phyloP scores from a whole-genome alignment of 2,113 vertebrate species.

The Oryzias javanicus region DNA sequence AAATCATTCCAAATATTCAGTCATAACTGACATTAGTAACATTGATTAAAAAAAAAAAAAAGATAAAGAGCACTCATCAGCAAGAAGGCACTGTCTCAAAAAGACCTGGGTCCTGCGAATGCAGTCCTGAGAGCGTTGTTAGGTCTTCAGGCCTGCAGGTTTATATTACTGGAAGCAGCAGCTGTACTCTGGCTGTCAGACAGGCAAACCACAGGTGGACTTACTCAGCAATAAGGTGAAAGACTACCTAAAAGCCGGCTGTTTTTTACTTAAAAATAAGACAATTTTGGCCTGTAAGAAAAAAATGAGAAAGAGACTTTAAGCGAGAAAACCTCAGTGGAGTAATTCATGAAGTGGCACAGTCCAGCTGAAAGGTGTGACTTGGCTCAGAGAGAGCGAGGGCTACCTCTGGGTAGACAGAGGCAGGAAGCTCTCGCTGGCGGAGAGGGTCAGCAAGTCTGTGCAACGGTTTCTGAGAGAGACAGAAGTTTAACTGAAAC shows the following conservation, averaged over 20 bases:
- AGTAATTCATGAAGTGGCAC: slow-evolving; percentile 45
- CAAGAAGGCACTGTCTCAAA: no score
- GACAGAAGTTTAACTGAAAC: slow-evolving; percentile 65
- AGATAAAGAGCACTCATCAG: no score
- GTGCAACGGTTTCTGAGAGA: slow-evolving; percentile 64
- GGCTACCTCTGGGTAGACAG: slow-evolving; percentile 42
- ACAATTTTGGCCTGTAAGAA: slow-evolving; percentile 12
- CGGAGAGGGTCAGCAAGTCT: slow-evolving; percentile 63
- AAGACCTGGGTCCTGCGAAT: no score
- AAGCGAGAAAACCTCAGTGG: slow-evolving; percentile 41
- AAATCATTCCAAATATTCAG: no score
- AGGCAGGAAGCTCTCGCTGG: slow-evolving; percentile 55
- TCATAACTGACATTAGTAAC: no score
- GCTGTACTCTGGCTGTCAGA: slow-evolving; percentile 16
- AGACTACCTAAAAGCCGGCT: slow-evolving; percentile 32
- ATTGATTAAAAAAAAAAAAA: no score
- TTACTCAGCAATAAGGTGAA: slow-evolving; percentile 46
- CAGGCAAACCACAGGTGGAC: slow-evolving; percentile 58
- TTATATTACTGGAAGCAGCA: no score
- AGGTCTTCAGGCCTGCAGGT: no score
- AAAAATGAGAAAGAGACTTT: slow-evolving; percentile 40
- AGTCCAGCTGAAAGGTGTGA: slow-evolving; percentile 38
- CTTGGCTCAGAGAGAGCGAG: slow-evolving; percentile 37
- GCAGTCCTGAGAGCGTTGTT: no score
- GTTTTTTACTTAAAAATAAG: slow-evolving; percentile 12